phyloP scores from a whole-genome alignment of 2,888 invertebrate genomes.

The Eristalis intricaria region DNA sequence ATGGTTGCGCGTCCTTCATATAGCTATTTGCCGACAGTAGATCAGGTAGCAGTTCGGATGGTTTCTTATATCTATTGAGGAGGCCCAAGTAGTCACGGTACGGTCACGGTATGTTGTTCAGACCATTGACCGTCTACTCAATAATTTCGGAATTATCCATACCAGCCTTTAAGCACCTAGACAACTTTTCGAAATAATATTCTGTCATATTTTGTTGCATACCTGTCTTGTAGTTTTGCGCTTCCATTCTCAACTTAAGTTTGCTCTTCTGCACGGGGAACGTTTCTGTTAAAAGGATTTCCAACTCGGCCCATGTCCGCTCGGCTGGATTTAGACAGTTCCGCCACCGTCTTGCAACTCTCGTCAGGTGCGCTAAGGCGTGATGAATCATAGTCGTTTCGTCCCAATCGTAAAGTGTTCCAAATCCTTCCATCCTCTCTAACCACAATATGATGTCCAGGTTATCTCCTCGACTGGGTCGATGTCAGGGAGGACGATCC shows the following conservation, averaged over 20 bases:
- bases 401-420: neutral
- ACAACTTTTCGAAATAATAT: too few species aligned
- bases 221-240: neutral
- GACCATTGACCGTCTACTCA: too few species aligned
- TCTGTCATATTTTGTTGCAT: neutral
- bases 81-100: too few species aligned
- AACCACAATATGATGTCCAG: neutral
- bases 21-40: too few species aligned
- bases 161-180: too few species aligned
- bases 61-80: too few species aligned
- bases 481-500: too few species aligned
- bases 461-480: neutral
- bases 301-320: neutral
- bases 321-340: slow-evolving; percentile 4
- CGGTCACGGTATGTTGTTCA: too few species aligned
- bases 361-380: neutral
- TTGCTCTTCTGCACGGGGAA: slow-evolving; percentile 4
- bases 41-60: too few species aligned
- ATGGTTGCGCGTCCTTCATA: too few species aligned
- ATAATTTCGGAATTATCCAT: too few species aligned
- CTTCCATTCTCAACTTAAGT: neutral
- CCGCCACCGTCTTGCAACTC: neutral
- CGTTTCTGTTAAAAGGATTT: slow-evolving; percentile 3
- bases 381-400: slow-evolving; percentile 11
- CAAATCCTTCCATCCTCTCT: neutral